Evolutionary conservation across 2,888 invertebrate genomes (phyloP), one percentile per base, ranked within the genome.

Genomic region (Cephalotes varians): DNA sequence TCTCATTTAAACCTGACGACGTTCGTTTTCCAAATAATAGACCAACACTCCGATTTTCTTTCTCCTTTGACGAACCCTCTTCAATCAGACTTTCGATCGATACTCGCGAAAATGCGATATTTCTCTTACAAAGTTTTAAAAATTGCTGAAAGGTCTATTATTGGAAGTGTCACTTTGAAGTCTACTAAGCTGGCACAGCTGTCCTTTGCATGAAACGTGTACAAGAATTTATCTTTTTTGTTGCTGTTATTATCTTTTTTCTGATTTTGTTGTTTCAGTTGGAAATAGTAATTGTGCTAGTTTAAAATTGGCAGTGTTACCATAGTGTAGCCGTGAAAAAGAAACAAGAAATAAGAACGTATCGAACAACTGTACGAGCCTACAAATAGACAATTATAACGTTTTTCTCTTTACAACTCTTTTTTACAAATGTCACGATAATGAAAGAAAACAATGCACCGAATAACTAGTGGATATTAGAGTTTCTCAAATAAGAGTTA

Each of bases 401-500:
- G 67, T 1, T 40, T 72, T 18, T 18, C 12, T 60, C 15, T 51
- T 31, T 25, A 18, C n/a, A 15, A 44, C 18, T 77, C 18, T 25
- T 40, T 71, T 71, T 60, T 58, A 44, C 15, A 31, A 18, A 72
- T 21, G n/a, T 54, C 18, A n/a, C 49, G n/a, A 37, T 1, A 12
- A 37, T 34, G 6, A 4, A 37, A 28, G 72, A 65, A 60, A 44
- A 25, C 12, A 56, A 40, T n/a, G 44, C 9, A 21, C n/a, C 37
- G 47, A 12, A 77, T 73, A 73, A 81, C 77, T 77, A 77, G 60
- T 73, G 80, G 65, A 77, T 86, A 83, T 85, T 85, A 74, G n/a
- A n/a, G n/a, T n/a, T n/a, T n/a, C n/a, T n/a, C n/a, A n/a, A n/a
- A n/a, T n/a, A n/a, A n/a, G n/a, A n/a, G n/a, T n/a, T n/a, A n/a